Percentiles rank a stretch among this genome's conserved stretches.
These are phyloP conservation scores for Furcifer pardalis DNA, from an alignment of 2,797 vertebrate species.

Conservation along the genomic window DNA sequence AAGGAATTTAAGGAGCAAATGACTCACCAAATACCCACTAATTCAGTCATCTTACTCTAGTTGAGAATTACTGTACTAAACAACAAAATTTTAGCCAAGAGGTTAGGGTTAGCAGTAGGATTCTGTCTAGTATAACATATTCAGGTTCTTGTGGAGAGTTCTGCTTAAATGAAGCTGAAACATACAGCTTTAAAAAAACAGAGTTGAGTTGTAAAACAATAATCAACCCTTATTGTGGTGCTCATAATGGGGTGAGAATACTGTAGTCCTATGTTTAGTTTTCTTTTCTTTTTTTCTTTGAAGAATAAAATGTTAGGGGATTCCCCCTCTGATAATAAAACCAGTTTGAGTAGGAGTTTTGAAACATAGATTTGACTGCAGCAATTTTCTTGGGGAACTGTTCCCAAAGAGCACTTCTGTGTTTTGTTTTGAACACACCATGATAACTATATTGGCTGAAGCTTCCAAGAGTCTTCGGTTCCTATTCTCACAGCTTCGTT, in stretches of 20 bases:
- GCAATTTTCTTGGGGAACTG: constrained; percentile 33
- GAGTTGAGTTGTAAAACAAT: not conserved
- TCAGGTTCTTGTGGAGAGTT: constrained; percentile 38
- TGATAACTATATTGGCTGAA: constrained; percentile 59
- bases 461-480: constrained; percentile 43
- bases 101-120: too few relatives aligned
- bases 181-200: constrained; percentile 25
- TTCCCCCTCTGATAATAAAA: constrained; percentile 53
- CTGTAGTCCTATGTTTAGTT: constrained; percentile 34
- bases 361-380: constrained; percentile 40
- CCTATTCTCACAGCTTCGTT: constrained; percentile 48
- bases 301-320: constrained; percentile 48
- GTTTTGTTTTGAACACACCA: constrained; percentile 53
- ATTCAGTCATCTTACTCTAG: too few relatives aligned
- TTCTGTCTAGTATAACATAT: not conserved
- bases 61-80: too few relatives aligned
- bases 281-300: constrained; percentile 37
- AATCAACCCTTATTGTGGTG: constrained; percentile 9
- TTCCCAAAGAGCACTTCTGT: constrained; percentile 31
- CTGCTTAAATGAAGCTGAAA: constrained; percentile 28
- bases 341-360: constrained; percentile 25
- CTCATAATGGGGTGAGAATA: constrained; percentile 22
- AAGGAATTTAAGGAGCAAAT: too few relatives aligned
- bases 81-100: too few relatives aligned
- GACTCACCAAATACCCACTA: too few relatives aligned